Evolutionary conservation across 2,888 invertebrate genomes (phyloP).

Genomic region (Steromphala cineraria): DNA sequence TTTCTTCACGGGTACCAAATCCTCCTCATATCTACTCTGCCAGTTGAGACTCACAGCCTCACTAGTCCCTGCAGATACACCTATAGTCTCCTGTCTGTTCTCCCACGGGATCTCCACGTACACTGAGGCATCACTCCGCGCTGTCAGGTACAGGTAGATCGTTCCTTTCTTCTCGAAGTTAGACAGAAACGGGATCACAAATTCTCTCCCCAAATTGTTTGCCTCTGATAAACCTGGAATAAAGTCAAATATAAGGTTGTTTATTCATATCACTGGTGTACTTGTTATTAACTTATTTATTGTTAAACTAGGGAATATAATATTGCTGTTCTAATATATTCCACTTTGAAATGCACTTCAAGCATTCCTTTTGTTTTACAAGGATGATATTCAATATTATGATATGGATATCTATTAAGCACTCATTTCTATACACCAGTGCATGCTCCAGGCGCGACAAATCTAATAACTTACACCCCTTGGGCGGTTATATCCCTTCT

Average conservation of each 20-base stretch:
- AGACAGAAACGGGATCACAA: neutral
- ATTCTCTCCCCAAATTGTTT: neutral
- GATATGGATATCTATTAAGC: no score
- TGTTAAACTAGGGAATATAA: no score
- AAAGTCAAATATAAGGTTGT: neutral
- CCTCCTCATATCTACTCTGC: neutral
- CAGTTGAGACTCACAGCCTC: neutral
- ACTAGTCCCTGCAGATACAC: neutral
- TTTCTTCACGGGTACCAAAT: neutral
- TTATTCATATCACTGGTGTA: no score
- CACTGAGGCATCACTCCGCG: neutral
- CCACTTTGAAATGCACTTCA: no score
- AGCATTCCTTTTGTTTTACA: no score
- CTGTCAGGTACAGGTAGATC: neutral
- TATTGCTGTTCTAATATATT: no score
- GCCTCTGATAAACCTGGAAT: neutral
- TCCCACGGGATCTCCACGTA: neutral
- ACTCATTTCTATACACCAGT: no score
- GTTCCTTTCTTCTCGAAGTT: neutral
- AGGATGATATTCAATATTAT: no score
- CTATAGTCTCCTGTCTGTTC: neutral
- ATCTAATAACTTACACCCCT: no score
- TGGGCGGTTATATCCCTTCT: no score
- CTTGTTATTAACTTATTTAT: no score
- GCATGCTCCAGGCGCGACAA: no score